Conservation (phyloP, 2,888 invertebrate genomes). For the Drosophila niveifrons region DNA sequence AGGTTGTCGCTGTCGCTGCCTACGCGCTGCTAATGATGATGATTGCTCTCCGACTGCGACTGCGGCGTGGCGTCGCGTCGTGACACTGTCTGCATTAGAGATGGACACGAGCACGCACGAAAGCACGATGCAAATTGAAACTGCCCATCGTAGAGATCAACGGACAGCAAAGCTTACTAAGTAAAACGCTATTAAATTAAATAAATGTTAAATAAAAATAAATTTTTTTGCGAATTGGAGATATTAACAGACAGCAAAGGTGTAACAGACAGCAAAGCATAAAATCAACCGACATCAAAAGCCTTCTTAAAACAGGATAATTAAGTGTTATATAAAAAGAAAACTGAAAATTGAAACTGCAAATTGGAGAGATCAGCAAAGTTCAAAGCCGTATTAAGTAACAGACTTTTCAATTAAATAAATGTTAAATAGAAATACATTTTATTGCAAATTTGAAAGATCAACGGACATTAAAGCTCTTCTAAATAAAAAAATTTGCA, state of each 20-base stretch:
- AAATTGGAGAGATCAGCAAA: not conserved
- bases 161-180: not conserved
- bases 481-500: too few relatives aligned
- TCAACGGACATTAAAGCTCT: not conserved
- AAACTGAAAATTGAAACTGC: not conserved
- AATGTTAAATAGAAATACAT: not conserved
- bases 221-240: too few relatives aligned
- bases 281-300: too few relatives aligned
- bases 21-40: conserved; percentile 60
- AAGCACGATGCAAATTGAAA: not conserved
- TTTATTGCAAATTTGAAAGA: not conserved
- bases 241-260: too few relatives aligned
- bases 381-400: not conserved
- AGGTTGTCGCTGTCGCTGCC: conserved; percentile 19
- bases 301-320: too few relatives aligned
- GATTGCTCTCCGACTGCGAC: conserved; percentile 58
- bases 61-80: conserved; percentile 47
- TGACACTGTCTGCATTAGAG: conserved; percentile 32
- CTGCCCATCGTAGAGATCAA: not conserved
- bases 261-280: too few relatives aligned
- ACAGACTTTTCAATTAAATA: not conserved
- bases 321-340: not conserved
- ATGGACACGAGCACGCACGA: conserved; percentile 24
- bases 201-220: not conserved
- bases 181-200: not conserved